These are phyloP conservation scores for Cephus rjabovi DNA, from an alignment of 2,888 invertebrate species.

Conservation along the genomic window DNA sequence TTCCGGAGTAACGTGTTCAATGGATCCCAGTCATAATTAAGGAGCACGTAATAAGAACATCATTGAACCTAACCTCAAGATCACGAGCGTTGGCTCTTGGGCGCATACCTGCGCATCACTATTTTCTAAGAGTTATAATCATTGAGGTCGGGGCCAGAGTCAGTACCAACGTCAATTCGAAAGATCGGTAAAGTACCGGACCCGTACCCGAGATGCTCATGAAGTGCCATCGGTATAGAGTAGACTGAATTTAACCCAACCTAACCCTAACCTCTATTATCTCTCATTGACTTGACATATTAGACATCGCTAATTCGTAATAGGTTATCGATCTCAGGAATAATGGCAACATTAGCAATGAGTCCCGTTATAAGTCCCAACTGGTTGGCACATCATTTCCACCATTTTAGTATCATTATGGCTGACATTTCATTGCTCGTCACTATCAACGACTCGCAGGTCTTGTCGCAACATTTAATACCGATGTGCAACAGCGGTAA, in stretches of 20 bases:
- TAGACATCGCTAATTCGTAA: neutral
- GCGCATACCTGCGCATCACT: neutral
- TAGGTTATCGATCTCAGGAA: neutral
- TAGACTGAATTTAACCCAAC: neutral
- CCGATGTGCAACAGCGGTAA: neutral
- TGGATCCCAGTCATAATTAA: neutral
- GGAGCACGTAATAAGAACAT: neutral
- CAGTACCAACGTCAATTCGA: neutral
- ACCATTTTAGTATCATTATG: neutral
- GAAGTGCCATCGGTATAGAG: neutral
- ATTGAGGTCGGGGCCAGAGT: slow-evolving; percentile 47
- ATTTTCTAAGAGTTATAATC: slow-evolving; percentile 52
- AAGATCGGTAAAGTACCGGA: neutral
- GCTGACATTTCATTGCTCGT: neutral
- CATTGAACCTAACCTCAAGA: neutral
- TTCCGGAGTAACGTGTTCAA: neutral
- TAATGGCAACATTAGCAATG: neutral
- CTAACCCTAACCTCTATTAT: neutral
- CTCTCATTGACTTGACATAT: neutral
- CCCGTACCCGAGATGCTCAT: neutral
- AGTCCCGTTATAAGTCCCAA: neutral
- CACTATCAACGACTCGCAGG: neutral
- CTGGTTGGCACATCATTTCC: neutral
- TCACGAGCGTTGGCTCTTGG: neutral
- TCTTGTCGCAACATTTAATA: neutral